Evolutionary conservation across 2,797 vertebrate genomes (phyloP).

Genomic region (Fistularia tabacaria): DNA sequence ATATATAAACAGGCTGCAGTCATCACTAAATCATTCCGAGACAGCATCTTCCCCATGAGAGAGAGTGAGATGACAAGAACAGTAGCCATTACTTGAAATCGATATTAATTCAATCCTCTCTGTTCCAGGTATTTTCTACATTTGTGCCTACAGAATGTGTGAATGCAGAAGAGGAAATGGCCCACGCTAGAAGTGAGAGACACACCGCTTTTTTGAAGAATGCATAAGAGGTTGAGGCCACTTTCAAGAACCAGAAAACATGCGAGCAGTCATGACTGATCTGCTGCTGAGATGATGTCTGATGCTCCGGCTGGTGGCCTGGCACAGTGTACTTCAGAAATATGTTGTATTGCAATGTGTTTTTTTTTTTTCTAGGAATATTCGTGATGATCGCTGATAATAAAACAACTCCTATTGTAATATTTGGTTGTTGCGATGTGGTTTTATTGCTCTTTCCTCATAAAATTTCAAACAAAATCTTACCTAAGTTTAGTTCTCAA

Average conservation of each 20-base stretch:
- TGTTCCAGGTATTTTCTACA: conserved; percentile 85
- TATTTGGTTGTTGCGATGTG: conserved; percentile 4
- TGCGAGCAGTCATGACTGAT: conserved; percentile 29
- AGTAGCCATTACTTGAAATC: too few species aligned
- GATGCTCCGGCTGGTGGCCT: conserved; percentile 19
- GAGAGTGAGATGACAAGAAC: too few species aligned
- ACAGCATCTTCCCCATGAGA: too few species aligned
- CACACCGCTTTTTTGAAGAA: conserved; percentile 3
- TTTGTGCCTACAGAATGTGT: conserved; percentile 86
- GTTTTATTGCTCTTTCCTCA: conserved; percentile 10
- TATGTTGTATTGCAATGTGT: conserved; percentile 8
- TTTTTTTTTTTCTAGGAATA: conserved; percentile 6
- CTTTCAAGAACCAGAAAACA: conserved; percentile 13
- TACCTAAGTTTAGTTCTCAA: too few species aligned
- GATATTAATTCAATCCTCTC: conserved; percentile 3
- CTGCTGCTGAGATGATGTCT: conserved; percentile 44
- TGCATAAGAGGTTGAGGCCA: conserved; percentile 16
- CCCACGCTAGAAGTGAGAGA: conserved; percentile 62
- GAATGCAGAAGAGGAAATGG: conserved; percentile 77
- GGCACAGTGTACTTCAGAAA: conserved; percentile 8
- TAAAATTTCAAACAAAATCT: too few species aligned
- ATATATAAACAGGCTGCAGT: too few species aligned
- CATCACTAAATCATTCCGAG: too few species aligned
- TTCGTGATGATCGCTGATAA: conserved; percentile 11
- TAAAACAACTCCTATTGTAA: conserved; percentile 20